A percentile compares a stretch with the other conserved stretches of the same genome.
phyloP scores from a whole-genome alignment of 2,888 invertebrate species.

The Gymnosoma rotundatum region DNA sequence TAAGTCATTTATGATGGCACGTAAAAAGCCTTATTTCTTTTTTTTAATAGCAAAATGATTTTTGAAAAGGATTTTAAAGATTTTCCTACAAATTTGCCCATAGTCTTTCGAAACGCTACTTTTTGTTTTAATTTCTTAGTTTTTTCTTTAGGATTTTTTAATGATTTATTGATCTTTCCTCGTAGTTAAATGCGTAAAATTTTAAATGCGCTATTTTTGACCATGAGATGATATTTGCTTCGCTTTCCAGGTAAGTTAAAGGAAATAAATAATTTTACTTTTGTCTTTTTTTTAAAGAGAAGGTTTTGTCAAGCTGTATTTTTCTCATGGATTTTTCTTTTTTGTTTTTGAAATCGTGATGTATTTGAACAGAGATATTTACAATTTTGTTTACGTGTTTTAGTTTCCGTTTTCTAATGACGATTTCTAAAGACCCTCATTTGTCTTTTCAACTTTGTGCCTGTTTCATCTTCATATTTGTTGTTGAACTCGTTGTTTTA shows the following conservation, averaged over 20 bases:
- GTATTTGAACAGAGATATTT: background rate
- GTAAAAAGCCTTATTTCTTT: no score
- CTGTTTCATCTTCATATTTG: background rate
- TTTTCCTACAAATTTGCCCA: no score
- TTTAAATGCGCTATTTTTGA: no score
- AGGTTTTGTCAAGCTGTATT: conserved; percentile 21
- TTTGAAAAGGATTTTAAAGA: no score
- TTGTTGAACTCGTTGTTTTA: background rate
- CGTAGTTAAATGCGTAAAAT: no score
- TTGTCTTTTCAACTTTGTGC: background rate
- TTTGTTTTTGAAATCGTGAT: background rate
- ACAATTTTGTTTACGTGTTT: conserved; percentile 18
- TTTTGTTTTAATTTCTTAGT: no score
- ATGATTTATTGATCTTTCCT: no score
- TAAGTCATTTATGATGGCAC: no score
- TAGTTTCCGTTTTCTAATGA: conserved; percentile 39
- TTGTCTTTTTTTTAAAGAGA: background rate
- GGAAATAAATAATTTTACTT: conserved; percentile 59
- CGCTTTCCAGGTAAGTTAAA: background rate
- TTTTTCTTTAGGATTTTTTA: no score
- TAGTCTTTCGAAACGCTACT: no score
- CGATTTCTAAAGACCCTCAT: conserved; percentile 7
- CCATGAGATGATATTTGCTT: no score
- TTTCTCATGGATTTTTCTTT: background rate
- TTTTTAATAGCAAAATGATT: no score